phyloP scores from a whole-genome alignment of 2,797 vertebrate genomes.

The Prunella strophiata region DNA sequence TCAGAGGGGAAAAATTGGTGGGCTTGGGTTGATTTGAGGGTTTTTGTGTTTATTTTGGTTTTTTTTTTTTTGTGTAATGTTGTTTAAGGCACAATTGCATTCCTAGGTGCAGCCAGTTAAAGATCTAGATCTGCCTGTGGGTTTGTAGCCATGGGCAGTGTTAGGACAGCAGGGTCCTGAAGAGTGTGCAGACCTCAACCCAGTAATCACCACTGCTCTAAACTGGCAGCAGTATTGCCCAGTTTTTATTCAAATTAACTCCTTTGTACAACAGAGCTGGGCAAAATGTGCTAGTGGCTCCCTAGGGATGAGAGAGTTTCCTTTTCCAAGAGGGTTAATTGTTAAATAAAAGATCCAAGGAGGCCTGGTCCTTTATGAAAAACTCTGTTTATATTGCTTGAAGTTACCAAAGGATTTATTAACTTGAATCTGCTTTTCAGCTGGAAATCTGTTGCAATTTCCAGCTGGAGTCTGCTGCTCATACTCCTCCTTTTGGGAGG shows the following conservation, averaged over 20 bases:
- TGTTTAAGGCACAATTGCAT: rapidly evolving
- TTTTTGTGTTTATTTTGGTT: not conserved
- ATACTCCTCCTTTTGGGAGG: not conserved
- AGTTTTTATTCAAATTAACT: not conserved
- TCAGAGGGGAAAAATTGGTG: not conserved
- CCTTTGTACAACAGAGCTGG: too few species aligned
- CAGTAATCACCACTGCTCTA: not conserved
- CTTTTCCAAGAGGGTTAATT: not conserved
- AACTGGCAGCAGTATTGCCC: rapidly evolving
- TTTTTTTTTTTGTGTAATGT: rapidly evolving
- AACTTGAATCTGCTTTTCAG: not conserved
- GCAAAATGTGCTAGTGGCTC: not conserved
- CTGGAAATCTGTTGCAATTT: not conserved
- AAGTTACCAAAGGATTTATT: not conserved
- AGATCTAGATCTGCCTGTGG: not conserved
- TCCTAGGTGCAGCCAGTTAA: not conserved
- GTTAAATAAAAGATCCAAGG: not conserved
- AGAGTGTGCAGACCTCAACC: not conserved
- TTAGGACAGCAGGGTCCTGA: not conserved
- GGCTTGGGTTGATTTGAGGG: rapidly evolving
- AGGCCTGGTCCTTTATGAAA: not conserved
- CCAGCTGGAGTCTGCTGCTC: not conserved
- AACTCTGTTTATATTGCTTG: not conserved
- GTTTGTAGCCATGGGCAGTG: not conserved
- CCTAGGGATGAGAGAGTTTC: not conserved